These are phyloP conservation scores for Lemur catta DNA, from an alignment of 2,797 vertebrate species.

Conservation along the genomic window DNA sequence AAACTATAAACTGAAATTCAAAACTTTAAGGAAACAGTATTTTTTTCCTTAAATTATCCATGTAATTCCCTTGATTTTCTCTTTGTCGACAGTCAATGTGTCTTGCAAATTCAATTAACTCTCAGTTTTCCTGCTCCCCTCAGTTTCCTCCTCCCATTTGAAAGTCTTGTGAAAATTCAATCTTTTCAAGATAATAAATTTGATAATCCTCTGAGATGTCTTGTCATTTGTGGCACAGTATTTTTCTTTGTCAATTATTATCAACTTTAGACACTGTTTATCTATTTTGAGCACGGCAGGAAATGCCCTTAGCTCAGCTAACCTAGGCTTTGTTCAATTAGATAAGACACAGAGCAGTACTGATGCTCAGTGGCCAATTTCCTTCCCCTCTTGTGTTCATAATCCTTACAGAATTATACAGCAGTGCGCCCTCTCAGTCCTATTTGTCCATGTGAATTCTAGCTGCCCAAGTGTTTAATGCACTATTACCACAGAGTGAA, in stretches of 20 bases:
- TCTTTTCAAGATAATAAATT: conserved; percentile 58
- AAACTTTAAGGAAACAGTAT: not conserved
- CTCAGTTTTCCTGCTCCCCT: not conserved
- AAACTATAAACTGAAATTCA: not conserved
- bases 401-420: conserved; percentile 67
- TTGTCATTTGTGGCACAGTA: conserved; percentile 54
- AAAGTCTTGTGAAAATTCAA: conserved; percentile 50
- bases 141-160: not conserved
- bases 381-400: conserved; percentile 62
- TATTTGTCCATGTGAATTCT: conserved; percentile 51
- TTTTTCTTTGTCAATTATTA: conserved; percentile 73
- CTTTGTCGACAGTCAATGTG: conserved; percentile 6
- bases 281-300: conserved; percentile 67
- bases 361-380: conserved; percentile 69
- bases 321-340: conserved; percentile 59
- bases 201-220: conserved; percentile 64
- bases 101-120: conserved; percentile 64
- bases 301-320: conserved; percentile 62
- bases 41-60: conserved; percentile 19
- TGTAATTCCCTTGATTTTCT: conserved; percentile 32
- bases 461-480: conserved; percentile 69
- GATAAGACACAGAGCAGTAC: conserved; percentile 49
- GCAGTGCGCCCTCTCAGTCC: conserved; percentile 51
- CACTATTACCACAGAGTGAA: conserved; percentile 63
- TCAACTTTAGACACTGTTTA: conserved; percentile 45